Evolutionary conservation across 2,797 vertebrate species (phyloP).

Genomic region (Buceros bicornis): DNA sequence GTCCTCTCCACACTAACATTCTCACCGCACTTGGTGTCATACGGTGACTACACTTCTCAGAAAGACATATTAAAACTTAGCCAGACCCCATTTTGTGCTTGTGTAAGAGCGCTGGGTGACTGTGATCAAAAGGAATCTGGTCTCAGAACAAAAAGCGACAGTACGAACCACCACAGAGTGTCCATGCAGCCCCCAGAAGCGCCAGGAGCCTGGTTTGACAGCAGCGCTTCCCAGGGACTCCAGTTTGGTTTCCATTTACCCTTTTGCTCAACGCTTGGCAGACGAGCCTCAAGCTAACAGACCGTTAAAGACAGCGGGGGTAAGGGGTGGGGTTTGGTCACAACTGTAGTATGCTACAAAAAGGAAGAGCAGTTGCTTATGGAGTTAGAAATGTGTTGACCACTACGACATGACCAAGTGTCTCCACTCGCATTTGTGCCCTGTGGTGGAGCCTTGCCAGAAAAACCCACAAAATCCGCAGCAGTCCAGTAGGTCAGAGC

Average conservation of each 20-base stretch:
- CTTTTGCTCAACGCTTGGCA: not conserved
- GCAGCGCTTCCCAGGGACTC: not conserved
- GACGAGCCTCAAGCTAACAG: not conserved
- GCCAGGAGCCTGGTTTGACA: not conserved
- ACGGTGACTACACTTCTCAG: not conserved
- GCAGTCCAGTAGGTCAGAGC: not conserved
- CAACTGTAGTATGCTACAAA: slow-evolving; percentile 23
- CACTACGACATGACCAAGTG: not conserved
- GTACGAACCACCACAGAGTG: not conserved
- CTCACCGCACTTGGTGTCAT: not conserved
- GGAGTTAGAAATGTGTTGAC: slow-evolving; percentile 49
- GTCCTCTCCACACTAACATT: not conserved
- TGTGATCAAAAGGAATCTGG: not conserved
- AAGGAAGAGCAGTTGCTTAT: not conserved
- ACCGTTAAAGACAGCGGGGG: not conserved
- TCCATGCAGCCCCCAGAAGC: not conserved
- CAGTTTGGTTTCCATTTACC: not conserved
- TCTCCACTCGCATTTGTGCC: not conserved
- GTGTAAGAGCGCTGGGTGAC: not conserved
- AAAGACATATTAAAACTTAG: not conserved
- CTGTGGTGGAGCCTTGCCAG: slow-evolving; percentile 7
- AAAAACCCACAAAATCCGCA: not conserved
- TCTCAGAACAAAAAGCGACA: not conserved
- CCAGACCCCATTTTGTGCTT: not conserved
- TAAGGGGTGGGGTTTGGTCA: not conserved